These are phyloP conservation scores for Lasioglossum zephyrum DNA, from an alignment of 2,888 invertebrate genomes.

Conservation along the genomic window DNA sequence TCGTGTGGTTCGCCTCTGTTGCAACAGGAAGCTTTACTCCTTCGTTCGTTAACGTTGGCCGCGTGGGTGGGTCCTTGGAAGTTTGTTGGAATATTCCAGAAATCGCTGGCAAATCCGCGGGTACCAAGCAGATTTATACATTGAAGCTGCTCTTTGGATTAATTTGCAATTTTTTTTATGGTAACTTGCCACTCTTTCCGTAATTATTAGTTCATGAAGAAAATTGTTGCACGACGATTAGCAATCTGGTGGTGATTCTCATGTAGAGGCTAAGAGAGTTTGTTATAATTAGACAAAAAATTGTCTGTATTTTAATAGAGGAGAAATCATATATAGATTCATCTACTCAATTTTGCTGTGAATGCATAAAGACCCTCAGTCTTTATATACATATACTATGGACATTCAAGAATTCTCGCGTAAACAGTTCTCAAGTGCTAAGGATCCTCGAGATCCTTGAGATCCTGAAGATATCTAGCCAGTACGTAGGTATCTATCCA, in stretches of 20 bases:
- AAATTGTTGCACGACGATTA: neutral
- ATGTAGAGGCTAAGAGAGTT: too few relatives aligned
- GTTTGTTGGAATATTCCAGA: neutral
- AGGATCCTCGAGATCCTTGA: neutral
- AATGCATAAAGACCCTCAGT: too few relatives aligned
- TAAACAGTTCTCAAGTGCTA: neutral
- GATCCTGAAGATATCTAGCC: neutral
- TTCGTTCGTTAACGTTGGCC: constrained; percentile 12
- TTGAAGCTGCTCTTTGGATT: neutral
- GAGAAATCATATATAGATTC: too few relatives aligned
- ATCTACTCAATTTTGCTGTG: too few relatives aligned
- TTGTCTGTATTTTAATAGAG: too few relatives aligned
- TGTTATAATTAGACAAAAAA: too few relatives aligned
- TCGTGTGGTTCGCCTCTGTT: neutral
- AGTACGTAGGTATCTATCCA: neutral
- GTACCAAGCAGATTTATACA: neutral
- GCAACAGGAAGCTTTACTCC: neutral
- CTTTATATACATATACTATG: neutral
- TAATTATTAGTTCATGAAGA: neutral
- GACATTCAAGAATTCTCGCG: neutral
- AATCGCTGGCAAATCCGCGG: neutral
- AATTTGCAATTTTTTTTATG: neutral
- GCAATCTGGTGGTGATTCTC: neutral
- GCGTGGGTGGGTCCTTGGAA: neutral
- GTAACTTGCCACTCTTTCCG: neutral